These are phyloP conservation scores for Sphecodes monilicornis DNA, from an alignment of 2,888 invertebrate genomes.

Conservation along the genomic window DNA sequence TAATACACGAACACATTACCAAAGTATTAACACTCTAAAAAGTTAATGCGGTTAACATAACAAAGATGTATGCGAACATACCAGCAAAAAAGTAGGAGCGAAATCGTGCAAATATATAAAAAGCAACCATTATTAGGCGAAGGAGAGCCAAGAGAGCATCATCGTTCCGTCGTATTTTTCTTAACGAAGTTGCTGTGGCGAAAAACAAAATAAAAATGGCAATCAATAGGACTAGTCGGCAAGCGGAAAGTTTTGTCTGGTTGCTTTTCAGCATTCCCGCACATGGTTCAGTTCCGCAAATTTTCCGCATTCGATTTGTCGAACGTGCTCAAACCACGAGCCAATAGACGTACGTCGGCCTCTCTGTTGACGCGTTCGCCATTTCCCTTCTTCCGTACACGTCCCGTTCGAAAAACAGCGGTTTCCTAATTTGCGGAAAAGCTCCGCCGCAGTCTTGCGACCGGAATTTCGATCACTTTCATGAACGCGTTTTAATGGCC, in stretches of 20 bases:
- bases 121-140: no score
- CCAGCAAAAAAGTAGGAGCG: background rate
- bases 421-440: conserved; percentile 56
- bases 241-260: conserved; percentile 16
- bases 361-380: conserved; percentile 1
- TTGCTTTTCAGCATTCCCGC: conserved; percentile 39
- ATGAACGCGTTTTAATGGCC: conserved; percentile 39
- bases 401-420: conserved; percentile 29
- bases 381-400: background rate
- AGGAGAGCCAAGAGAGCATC: no score
- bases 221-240: conserved; percentile 34
- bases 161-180: no score
- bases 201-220: conserved; percentile 18
- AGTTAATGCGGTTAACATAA: no score
- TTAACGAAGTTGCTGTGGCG: background rate
- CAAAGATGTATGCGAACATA: no score
- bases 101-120: background rate
- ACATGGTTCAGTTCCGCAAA: conserved; percentile 46
- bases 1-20: no score
- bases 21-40: no score
- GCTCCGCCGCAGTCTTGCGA: conserved; percentile 34
- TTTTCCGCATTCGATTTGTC: conserved; percentile 42
- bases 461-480: conserved; percentile 44
- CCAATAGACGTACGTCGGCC: conserved; percentile 19
- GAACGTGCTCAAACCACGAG: conserved; percentile 51